Percentiles rank a stretch among this genome's conserved stretches.
These are phyloP conservation scores for Aldabrachelys gigantea DNA, from an alignment of 2,113 vertebrate species.

Conservation along the genomic window DNA sequence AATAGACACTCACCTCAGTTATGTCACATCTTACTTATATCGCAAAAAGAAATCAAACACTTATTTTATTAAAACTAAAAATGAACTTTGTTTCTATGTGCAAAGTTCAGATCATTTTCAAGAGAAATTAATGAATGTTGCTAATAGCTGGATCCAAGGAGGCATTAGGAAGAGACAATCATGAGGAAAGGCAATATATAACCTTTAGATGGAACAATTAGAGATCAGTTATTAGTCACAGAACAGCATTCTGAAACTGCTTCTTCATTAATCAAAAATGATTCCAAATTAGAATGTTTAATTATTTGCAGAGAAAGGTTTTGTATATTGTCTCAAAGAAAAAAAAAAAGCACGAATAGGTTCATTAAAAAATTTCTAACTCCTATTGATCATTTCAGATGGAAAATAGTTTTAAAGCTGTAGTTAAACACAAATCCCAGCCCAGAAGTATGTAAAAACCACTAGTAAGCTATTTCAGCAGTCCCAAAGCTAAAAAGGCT, in stretches of 20 bases:
- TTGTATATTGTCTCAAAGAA: background rate
- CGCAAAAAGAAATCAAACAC: background rate
- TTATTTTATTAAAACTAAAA: background rate
- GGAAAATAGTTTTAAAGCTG: background rate
- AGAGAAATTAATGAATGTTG: slow-evolving; percentile 65
- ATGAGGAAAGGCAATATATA: slow-evolving; percentile 72
- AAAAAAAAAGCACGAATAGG: accelerated
- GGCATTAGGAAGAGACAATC: slow-evolving; percentile 67
- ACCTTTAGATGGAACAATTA: slow-evolving; percentile 73
- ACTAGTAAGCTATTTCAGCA: background rate
- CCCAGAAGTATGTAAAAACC: too few species aligned
- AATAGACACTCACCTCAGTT: background rate
- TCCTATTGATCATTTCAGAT: background rate
- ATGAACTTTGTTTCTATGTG: background rate
- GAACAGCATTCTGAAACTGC: slow-evolving; percentile 47
- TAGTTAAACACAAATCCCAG: background rate
- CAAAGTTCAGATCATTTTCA: slow-evolving; percentile 65
- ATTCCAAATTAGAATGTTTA: slow-evolving; percentile 69
- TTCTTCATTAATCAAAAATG: slow-evolving; percentile 73
- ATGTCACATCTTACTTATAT: background rate
- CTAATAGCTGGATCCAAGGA: slow-evolving; percentile 58
- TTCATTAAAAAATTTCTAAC: background rate
- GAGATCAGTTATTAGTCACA: slow-evolving; percentile 68
- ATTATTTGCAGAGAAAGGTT: slow-evolving; percentile 53
- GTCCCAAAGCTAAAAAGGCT: background rate